Evolutionary conservation across 2,797 vertebrate genomes (phyloP), one percentile per base, ranked within the genome.

Genomic region (Cetoscarus ocellatus): DNA sequence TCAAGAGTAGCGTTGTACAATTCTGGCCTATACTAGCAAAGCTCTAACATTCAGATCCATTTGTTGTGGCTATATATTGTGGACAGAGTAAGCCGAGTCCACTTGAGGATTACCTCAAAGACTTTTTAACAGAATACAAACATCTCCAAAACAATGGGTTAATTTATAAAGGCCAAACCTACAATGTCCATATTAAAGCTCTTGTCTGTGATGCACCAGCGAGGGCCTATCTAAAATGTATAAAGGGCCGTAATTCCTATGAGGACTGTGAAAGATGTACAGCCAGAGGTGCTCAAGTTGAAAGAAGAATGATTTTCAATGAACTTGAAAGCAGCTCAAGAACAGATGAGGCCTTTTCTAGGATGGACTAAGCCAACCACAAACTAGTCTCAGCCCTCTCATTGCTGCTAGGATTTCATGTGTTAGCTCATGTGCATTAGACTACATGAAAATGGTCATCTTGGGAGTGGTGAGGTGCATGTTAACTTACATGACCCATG

Each of bases 361-460:
- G 47, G 45, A 18, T 68, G 5, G 59, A 63, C 15, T 74, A 63
- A 58, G 64, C 1, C 2, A 52, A 75, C 58, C 71, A 78, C 67
- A 72, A 68, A 71, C 50, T 27, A 17, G 45, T 43, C 10, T 38
- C 36, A 73, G 65, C 70, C 73, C 66, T 11, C 42, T 81, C 15
- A 70, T 76, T 68, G 57, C 51, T 53, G 74, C 43, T 61, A 66
- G 61, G 43, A 72, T 83, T 66, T 44, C 70, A 19, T 76, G 80
- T 51, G 59, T 80, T 3, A 67, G 57, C 5, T 63, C 19, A 18
- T 76, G 70, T 81, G 71, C 57, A 0, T 44, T 86, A 8, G 83
- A 86, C 39, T 77, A 83, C 4, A 85, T 85, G 79, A 64, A 83
- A 18, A 52, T 80, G 36, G 57, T 86, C 52, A 38, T 40, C 49